A percentile compares a stretch with the other conserved stretches of the same genome.
phyloP scores from a whole-genome alignment of 2,888 invertebrate genomes.

The Ochropleura leucogaster region DNA sequence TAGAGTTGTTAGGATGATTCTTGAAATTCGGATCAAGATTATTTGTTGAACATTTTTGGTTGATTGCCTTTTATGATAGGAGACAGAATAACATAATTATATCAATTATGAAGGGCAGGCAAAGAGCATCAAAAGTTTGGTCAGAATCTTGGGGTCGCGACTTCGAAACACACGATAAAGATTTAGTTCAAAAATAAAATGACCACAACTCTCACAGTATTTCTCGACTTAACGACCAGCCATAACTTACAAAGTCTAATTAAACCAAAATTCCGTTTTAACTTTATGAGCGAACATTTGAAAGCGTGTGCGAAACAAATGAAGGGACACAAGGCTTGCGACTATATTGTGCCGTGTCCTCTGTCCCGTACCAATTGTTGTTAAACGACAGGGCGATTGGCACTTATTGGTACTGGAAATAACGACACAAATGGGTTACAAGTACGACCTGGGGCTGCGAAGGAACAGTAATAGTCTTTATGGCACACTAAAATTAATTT shows the following conservation, averaged over 20 bases:
- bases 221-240: slow-evolving; percentile 22
- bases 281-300: slow-evolving; percentile 32
- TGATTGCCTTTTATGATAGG: slow-evolving; percentile 40
- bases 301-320: slow-evolving; percentile 1
- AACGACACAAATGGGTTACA: slow-evolving; percentile 27
- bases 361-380: slow-evolving; percentile 1
- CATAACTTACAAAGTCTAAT: slow-evolving; percentile 31
- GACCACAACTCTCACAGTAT: slow-evolving; percentile 2
- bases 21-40: slow-evolving; percentile 56
- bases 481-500: background rate
- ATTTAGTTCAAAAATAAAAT: background rate
- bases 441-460: background rate
- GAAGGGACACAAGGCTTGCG: background rate
- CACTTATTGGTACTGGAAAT: slow-evolving; percentile 8
- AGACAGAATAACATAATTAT: slow-evolving; percentile 15
- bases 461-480: background rate
- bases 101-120: background rate
- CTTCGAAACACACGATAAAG: background rate
- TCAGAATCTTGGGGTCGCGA: background rate
- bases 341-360: slow-evolving; percentile 5
- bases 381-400: slow-evolving; percentile 14
- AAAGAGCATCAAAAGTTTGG: background rate
- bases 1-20: slow-evolving; percentile 65
- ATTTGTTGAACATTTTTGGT: slow-evolving; percentile 39
- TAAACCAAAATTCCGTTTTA: slow-evolving; percentile 17